Percentiles rank a stretch among this genome's conserved stretches.
These are phyloP conservation scores for Steinernema carpocapsae DNA, from an alignment of 2,888 invertebrate genomes.

Conservation along the genomic window DNA sequence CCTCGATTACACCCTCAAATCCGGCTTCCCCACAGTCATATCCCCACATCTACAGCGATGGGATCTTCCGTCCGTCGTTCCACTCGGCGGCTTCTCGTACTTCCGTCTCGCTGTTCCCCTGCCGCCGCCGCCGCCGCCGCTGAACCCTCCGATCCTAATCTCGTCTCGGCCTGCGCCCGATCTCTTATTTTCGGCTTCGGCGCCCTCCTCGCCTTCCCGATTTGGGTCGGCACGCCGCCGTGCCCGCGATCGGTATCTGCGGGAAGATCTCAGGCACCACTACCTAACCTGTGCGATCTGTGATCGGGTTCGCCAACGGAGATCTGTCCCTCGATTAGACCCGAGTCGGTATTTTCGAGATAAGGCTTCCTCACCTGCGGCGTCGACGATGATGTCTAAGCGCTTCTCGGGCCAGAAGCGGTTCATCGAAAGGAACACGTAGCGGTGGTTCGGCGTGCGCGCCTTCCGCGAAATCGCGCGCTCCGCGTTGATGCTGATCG, in stretches of 20 bases:
- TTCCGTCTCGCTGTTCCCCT: slow-evolving; percentile 12
- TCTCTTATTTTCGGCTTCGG: slow-evolving; percentile 30
- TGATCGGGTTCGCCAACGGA: too few species aligned
- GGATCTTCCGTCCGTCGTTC: neutral
- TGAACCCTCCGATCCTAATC: slow-evolving; percentile 16
- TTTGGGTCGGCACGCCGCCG: slow-evolving; percentile 2
- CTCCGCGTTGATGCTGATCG: slow-evolving; percentile 48
- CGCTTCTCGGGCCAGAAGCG: slow-evolving; percentile 69
- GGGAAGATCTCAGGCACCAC: too few species aligned
- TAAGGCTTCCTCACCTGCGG: slow-evolving; percentile 54
- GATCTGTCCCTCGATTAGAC: too few species aligned
- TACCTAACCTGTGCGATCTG: too few species aligned
- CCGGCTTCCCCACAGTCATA: too few species aligned
- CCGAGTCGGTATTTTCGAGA: too few species aligned
- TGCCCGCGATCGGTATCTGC: slow-evolving; percentile 31
- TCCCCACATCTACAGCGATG: neutral
- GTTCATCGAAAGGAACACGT: slow-evolving; percentile 67
- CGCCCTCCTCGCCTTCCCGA: neutral
- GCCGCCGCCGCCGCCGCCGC: neutral
- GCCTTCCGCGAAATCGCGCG: slow-evolving; percentile 51
- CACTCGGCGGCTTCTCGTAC: slow-evolving; percentile 26
- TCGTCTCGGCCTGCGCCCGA: slow-evolving; percentile 12
- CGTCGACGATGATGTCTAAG: slow-evolving; percentile 67
- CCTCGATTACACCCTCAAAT: too few species aligned
- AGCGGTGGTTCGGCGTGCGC: slow-evolving; percentile 55